A percentile compares a stretch with the other conserved stretches of the same genome.
phyloP scores from a whole-genome alignment of 2,113 vertebrate genomes.

The Rhineura floridana region DNA sequence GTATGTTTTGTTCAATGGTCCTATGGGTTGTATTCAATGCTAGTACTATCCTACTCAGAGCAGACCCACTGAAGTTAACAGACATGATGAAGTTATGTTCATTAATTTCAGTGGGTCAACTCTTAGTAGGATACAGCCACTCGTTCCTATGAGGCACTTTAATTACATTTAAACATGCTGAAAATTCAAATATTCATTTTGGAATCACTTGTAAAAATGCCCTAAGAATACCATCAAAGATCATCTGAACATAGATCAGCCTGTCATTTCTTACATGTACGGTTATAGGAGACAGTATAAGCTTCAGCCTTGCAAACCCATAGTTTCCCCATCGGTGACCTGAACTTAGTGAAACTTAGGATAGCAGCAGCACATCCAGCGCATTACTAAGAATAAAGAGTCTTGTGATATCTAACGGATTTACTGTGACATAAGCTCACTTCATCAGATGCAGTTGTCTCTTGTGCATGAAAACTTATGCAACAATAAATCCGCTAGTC shows the following conservation, averaged over 20 bases:
- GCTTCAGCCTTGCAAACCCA: not conserved
- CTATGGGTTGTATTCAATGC: too few species aligned
- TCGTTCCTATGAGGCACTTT: not conserved
- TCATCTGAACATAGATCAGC: not conserved
- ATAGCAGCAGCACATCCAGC: not conserved
- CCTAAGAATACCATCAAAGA: not conserved
- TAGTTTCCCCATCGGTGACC: not conserved
- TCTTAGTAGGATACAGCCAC: too few species aligned
- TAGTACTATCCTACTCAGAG: too few species aligned
- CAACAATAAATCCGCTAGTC: too few species aligned
- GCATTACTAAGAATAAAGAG: not conserved
- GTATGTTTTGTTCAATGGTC: not conserved
- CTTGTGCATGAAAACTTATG: too few species aligned
- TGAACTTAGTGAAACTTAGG: not conserved
- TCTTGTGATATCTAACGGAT: not conserved
- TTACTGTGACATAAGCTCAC: not conserved
- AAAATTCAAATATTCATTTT: not conserved
- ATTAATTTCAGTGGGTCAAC: too few species aligned
- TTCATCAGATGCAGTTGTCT: too few species aligned
- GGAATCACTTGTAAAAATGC: not conserved
- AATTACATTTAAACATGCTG: not conserved
- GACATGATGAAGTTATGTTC: too few species aligned
- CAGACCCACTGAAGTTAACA: too few species aligned
- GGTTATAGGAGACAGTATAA: not conserved
- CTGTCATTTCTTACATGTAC: not conserved